These are phyloP conservation scores for Pygmarrhopalites habei DNA, from an alignment of 1,140 invertebrate genomes.

Conservation along the genomic window DNA sequence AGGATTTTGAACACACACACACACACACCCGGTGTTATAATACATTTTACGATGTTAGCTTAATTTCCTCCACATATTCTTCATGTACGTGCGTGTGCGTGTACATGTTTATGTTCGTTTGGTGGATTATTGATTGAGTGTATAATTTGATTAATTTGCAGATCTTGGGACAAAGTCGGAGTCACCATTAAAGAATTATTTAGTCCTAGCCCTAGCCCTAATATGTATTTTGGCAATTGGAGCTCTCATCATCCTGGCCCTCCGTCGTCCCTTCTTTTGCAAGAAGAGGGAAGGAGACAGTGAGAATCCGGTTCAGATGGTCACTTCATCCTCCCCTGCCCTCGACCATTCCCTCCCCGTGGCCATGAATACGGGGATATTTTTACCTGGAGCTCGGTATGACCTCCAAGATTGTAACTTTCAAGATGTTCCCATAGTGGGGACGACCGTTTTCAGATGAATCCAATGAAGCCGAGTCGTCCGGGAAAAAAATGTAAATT, in stretches of 20 bases:
- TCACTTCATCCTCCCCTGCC: constrained; percentile 12
- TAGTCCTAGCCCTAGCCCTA: constrained; percentile 32
- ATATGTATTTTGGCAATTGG: constrained; percentile 33
- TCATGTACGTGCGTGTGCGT: too few species aligned
- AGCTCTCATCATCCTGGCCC: constrained; percentile 28
- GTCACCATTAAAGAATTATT: constrained; percentile 30
- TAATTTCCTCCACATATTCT: too few species aligned
- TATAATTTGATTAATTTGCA: too few species aligned
- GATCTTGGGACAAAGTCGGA: constrained; percentile 4
- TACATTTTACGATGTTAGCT: too few species aligned
- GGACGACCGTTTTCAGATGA: constrained; percentile 38
- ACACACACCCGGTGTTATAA: too few species aligned
- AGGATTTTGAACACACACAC: too few species aligned
- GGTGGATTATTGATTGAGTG: too few species aligned
- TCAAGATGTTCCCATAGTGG: constrained; percentile 35
- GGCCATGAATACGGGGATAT: constrained; percentile 39
- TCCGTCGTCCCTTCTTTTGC: constrained; percentile 38
- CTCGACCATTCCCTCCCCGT: constrained; percentile 33
- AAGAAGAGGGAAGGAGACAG: constrained; percentile 28
- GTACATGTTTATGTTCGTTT: too few species aligned
- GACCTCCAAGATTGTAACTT: constrained; percentile 35
- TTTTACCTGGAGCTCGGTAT: constrained; percentile 35
- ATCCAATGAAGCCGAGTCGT: constrained; percentile 2
- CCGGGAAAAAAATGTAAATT: too few species aligned
- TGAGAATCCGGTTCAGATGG: constrained; percentile 3